These are phyloP conservation scores for Thunnus albacares DNA, from an alignment of 2,797 vertebrate genomes.

Conservation along the genomic window DNA sequence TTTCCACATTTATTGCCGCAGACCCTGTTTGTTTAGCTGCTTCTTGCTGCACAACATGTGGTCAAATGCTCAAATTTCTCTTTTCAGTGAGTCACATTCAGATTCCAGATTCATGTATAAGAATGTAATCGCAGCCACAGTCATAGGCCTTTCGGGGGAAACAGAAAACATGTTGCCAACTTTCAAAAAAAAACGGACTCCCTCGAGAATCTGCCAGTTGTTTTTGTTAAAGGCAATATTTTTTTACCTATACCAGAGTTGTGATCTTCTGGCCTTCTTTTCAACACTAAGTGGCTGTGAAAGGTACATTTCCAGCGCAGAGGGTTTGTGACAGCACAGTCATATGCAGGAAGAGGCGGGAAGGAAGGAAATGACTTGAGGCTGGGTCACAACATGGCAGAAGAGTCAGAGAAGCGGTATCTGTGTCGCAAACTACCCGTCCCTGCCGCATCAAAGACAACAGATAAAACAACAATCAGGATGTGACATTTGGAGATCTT, in stretches of 20 bases:
- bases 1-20: background rate
- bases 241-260: background rate
- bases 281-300: constrained; percentile 20
- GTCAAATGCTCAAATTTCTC: background rate
- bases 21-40: background rate
- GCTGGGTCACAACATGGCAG: constrained; percentile 10
- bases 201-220: background rate
- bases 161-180: background rate
- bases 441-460: background rate
- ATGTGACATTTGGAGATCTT: constrained; percentile 15
- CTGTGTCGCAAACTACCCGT: background rate
- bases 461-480: constrained; percentile 6
- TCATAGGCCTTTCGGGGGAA: background rate
- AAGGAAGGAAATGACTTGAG: constrained; percentile 22
- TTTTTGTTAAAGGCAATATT: constrained; percentile 4
- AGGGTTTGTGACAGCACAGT: constrained; percentile 9
- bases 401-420: background rate
- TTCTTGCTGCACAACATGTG: background rate
- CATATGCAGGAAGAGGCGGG: background rate
- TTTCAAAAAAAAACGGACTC: background rate
- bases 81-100: background rate
- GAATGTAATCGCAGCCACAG: background rate
- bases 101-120: background rate
- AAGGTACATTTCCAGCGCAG: no score
- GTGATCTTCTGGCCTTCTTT: constrained; percentile 7